Conservation (phyloP, 1,140 invertebrate species). For the Gyrodactylus bullatarudis region DNA sequence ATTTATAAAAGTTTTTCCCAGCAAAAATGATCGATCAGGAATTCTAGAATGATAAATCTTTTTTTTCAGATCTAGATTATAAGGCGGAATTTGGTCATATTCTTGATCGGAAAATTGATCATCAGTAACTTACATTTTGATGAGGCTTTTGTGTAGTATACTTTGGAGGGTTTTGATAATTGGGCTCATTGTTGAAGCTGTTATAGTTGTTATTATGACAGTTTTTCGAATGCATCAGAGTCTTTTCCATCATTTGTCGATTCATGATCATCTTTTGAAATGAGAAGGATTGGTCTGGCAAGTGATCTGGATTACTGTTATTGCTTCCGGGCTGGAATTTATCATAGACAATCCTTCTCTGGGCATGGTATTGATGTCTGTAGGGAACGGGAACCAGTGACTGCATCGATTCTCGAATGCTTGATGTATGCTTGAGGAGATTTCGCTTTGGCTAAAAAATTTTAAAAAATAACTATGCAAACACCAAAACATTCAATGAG, state of each 20-base stretch:
- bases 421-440: not conserved
- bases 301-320: no score
- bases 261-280: not conserved
- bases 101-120: no score
- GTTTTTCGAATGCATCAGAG: not conserved
- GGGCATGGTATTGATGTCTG: not conserved
- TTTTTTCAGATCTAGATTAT: no score
- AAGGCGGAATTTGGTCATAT: no score
- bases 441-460: not conserved
- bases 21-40: no score
- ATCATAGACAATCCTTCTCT: no score
- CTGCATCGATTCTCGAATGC: not conserved
- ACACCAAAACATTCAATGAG: not conserved
- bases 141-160: not conserved
- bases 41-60: no score
- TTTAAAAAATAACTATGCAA: not conserved
- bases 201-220: not conserved
- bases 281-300: not conserved
- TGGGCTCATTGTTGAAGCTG: not conserved
- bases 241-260: not conserved
- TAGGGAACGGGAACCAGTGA: not conserved
- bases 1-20: no score
- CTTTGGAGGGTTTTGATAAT: not conserved
- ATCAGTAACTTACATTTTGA: not conserved
- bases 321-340: no score